Percentiles rank a stretch among this genome's conserved stretches.
Conservation (phyloP, 2,888 invertebrate species). For the Trichogramma dendrolimi region DNA sequence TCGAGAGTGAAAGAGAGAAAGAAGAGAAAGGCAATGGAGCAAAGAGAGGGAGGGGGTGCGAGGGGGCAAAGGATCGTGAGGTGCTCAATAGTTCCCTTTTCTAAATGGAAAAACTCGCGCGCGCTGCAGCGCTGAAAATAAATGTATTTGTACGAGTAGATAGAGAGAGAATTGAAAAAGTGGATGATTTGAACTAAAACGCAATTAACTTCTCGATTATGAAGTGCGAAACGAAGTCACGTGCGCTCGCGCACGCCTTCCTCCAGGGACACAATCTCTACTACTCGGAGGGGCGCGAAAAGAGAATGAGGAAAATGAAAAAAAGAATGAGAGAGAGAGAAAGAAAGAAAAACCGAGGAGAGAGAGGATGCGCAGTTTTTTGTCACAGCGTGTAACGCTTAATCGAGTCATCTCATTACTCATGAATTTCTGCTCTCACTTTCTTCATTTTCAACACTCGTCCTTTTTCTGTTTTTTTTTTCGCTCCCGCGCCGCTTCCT, state of each 20-base stretch:
- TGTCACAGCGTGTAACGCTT: constrained; percentile 4
- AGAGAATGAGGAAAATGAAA: too few relatives aligned
- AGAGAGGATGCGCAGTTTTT: constrained; percentile 8
- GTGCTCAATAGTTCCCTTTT: too few relatives aligned
- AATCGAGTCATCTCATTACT: constrained; percentile 19
- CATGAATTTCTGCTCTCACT: not conserved
- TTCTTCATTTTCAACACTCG: not conserved
- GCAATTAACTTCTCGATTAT: constrained; percentile 21
- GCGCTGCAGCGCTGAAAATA: too few relatives aligned
- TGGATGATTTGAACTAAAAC: constrained; percentile 11
- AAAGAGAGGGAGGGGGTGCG: not conserved
- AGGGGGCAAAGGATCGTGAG: not conserved
- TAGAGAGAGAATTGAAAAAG: too few relatives aligned
- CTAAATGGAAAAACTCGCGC: too few relatives aligned
- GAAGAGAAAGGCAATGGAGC: not conserved
- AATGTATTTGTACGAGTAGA: too few relatives aligned
- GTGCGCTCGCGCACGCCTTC: not conserved
- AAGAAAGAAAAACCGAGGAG: not conserved
- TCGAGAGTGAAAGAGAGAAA: too few relatives aligned
- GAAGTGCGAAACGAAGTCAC: constrained; percentile 9
- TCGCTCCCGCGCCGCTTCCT: constrained; percentile 4
- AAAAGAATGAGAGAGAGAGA: too few relatives aligned
- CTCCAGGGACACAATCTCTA: too few relatives aligned
- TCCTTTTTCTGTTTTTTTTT: not conserved
- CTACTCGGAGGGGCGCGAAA: too few relatives aligned